Conservation (phyloP, 2,888 invertebrate genomes). For the Pseudanteris insignis region DNA sequence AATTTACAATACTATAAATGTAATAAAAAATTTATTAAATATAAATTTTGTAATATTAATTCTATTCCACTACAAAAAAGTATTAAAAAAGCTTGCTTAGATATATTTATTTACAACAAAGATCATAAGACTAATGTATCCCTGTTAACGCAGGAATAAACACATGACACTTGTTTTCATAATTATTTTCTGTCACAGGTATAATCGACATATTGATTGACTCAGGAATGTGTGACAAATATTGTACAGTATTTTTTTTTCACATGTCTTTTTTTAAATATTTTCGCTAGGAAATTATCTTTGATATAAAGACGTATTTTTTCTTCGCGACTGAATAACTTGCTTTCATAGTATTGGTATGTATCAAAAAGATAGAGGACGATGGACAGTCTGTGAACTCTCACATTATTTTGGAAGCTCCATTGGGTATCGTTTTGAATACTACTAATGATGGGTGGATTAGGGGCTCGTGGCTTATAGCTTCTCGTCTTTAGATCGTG, state of each 20-base stretch:
- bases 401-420: constrained; percentile 35
- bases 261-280: constrained; percentile 1
- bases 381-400: constrained; percentile 40
- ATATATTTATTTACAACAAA: too few species aligned
- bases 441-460: background rate
- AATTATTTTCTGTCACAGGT: background rate
- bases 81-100: background rate
- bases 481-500: constrained; percentile 18
- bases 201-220: constrained; percentile 23
- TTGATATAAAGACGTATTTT: constrained; percentile 3
- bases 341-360: background rate
- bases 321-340: background rate
- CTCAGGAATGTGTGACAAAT: constrained; percentile 31
- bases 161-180: background rate
- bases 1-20: too few species aligned
- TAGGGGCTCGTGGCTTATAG: constrained; percentile 6
- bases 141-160: too few species aligned
- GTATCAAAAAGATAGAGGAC: constrained; percentile 35
- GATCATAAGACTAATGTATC: too few species aligned
- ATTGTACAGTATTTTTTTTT: constrained; percentile 10
- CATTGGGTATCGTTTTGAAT: constrained; percentile 6
- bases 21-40: too few species aligned
- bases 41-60: too few species aligned
- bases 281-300: too few species aligned
- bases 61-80: background rate